These are phyloP conservation scores for Drosophila grimshawi DNA, from an alignment of 1,140 invertebrate genomes.

Conservation along the genomic window DNA sequence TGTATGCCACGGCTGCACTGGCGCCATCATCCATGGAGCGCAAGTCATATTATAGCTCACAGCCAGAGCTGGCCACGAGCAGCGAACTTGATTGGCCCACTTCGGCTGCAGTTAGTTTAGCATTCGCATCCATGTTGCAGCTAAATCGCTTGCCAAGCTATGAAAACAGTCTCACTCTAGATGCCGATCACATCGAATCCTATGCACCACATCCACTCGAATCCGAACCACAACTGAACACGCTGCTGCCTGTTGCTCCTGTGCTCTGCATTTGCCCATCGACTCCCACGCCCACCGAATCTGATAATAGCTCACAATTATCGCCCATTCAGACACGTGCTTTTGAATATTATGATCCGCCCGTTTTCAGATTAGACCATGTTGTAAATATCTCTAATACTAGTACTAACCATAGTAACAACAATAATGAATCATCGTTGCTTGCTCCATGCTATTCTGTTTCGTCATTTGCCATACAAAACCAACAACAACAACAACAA, in stretches of 20 bases:
- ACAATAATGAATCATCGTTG: constrained; percentile 82
- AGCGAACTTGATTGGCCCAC: constrained; percentile 31
- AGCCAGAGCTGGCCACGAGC: constrained; percentile 67
- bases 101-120: constrained; percentile 9
- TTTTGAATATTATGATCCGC: constrained; percentile 34
- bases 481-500: constrained; percentile 58
- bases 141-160: constrained; percentile 63
- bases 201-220: constrained; percentile 5
- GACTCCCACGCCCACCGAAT: constrained; percentile 76
- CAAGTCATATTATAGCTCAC: constrained; percentile 74
- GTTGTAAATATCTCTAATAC: constrained; percentile 76
- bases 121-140: constrained; percentile 66
- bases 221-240: constrained; percentile 5
- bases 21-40: constrained; percentile 43
- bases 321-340: constrained; percentile 29
- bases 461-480: constrained; percentile 70
- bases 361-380: constrained; percentile 58
- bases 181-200: constrained; percentile 13
- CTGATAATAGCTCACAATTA: constrained; percentile 52
- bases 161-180: constrained; percentile 38
- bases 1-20: constrained; percentile 33
- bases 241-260: constrained; percentile 53
- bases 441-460: constrained; percentile 77
- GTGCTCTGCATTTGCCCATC: constrained; percentile 74
- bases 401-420: constrained; percentile 81